Evolutionary conservation across 1,140 invertebrate genomes (phyloP).

Genomic region (Drosophila athabasca): DNA sequence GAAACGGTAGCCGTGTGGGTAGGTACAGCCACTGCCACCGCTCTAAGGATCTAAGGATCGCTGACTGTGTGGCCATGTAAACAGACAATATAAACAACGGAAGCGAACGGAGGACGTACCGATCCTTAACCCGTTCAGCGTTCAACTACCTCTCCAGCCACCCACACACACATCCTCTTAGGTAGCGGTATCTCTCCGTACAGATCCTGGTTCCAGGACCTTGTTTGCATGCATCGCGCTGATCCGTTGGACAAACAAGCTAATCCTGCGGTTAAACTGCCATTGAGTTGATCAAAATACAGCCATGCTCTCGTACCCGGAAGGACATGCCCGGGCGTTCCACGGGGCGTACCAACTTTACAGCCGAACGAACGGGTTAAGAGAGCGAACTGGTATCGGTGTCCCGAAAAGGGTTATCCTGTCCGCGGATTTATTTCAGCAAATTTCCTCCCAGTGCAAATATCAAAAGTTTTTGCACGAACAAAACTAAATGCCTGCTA

Average conservation of each 20-base stretch:
- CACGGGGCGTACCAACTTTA: constrained; percentile 55
- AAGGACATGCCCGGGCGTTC: constrained; percentile 52
- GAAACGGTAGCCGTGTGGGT: constrained; percentile 52
- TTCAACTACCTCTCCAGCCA: constrained; percentile 20
- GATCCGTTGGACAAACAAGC: constrained; percentile 79
- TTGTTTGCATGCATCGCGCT: constrained; percentile 72
- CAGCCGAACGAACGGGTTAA: constrained; percentile 72
- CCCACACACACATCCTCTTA: background rate
- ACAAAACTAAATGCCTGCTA: constrained; percentile 79
- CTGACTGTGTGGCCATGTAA: constrained; percentile 59
- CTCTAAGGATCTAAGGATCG: constrained; percentile 35
- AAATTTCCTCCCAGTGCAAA: constrained; percentile 33
- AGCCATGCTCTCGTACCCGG: constrained; percentile 56
- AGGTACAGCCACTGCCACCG: constrained; percentile 61
- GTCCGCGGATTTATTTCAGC: constrained; percentile 52
- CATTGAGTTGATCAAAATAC: constrained; percentile 80
- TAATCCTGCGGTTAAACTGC: constrained; percentile 83
- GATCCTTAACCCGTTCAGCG: constrained; percentile 63
- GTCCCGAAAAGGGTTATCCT: constrained; percentile 54
- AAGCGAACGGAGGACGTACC: constrained; percentile 41
- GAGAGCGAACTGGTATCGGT: background rate
- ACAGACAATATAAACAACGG: constrained; percentile 79
- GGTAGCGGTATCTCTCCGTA: constrained; percentile 5
- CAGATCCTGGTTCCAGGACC: constrained; percentile 13
- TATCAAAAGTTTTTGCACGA: constrained; percentile 42